These are phyloP conservation scores for Clarias laeviceps DNA, from an alignment of 2,797 vertebrate genomes.

Conservation along the genomic window DNA sequence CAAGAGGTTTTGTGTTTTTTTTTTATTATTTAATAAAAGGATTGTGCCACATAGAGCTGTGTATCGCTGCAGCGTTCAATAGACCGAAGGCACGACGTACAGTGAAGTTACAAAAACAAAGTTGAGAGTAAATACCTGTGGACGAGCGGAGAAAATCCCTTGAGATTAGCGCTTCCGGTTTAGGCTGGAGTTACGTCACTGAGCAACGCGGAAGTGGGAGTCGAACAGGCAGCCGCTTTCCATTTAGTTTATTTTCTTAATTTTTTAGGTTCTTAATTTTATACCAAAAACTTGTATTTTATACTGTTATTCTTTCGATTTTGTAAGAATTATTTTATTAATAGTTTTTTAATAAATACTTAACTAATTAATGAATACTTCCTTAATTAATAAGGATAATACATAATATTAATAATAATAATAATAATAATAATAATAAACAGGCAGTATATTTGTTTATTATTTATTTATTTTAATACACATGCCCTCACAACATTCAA, in stretches of 20 bases:
- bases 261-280: not conserved
- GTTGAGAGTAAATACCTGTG: constrained; percentile 51
- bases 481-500: not conserved
- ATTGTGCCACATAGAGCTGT: not conserved
- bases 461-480: not conserved
- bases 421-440: no score
- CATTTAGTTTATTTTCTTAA: not conserved
- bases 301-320: no score
- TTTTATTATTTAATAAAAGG: not conserved
- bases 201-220: constrained; percentile 48
- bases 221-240: not conserved
- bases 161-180: constrained; percentile 56
- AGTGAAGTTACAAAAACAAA: not conserved
- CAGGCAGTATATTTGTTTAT: no score
- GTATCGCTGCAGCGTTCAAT: not conserved
- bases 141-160: constrained; percentile 41
- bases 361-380: no score
- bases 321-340: no score
- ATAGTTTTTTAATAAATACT: no score
- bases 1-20: not conserved
- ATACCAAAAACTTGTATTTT: no score
- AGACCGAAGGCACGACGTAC: not conserved
- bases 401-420: no score
- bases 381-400: no score
- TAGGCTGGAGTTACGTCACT: constrained; percentile 43